phyloP scores from a whole-genome alignment of 1,140 invertebrate species.

The Ceratina calcarata region DNA sequence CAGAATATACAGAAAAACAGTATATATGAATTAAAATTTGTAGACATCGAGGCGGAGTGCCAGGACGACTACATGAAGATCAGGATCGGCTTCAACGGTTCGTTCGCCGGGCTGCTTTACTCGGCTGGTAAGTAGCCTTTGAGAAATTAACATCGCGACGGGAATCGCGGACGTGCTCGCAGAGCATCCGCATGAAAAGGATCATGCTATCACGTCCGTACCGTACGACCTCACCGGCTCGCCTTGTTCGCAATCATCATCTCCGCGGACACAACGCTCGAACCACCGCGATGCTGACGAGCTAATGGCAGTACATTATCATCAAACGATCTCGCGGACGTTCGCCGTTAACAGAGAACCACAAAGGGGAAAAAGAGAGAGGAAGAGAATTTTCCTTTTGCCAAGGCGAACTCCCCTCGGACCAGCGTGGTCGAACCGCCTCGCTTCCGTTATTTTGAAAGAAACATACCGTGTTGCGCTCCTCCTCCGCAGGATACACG shows the following conservation, averaged over 20 bases:
- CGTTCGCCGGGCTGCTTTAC: conserved; percentile 93
- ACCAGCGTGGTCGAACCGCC: conserved; percentile 18
- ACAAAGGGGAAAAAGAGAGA: neutral
- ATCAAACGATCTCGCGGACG: conserved; percentile 47
- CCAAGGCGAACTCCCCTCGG: conserved; percentile 25
- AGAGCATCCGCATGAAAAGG: conserved; percentile 11
- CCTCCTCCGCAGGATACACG: conserved; percentile 7
- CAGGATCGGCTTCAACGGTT: conserved; percentile 93
- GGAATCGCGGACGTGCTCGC: conserved; percentile 9
- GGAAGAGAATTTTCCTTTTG: conserved; percentile 47
- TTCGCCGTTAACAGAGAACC: neutral
- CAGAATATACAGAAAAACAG: neutral
- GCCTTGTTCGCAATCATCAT: conserved; percentile 51
- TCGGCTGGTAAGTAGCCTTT: conserved; percentile 85
- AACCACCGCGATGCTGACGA: conserved; percentile 45
- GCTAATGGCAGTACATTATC: conserved; percentile 63
- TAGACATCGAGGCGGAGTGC: conserved; percentile 97
- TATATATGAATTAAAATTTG: conserved; percentile 52
- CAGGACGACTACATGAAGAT: conserved; percentile 98
- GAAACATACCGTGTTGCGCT: conserved; percentile 14
- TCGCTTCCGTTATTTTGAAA: conserved; percentile 65
- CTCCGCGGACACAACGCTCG: conserved; percentile 35
- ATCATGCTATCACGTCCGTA: conserved; percentile 30
- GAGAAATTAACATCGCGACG: conserved; percentile 8
- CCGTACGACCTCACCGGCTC: conserved; percentile 33